Evolutionary conservation across 2,797 vertebrate genomes (phyloP).

Genomic region (Sebastiscus tertius): DNA sequence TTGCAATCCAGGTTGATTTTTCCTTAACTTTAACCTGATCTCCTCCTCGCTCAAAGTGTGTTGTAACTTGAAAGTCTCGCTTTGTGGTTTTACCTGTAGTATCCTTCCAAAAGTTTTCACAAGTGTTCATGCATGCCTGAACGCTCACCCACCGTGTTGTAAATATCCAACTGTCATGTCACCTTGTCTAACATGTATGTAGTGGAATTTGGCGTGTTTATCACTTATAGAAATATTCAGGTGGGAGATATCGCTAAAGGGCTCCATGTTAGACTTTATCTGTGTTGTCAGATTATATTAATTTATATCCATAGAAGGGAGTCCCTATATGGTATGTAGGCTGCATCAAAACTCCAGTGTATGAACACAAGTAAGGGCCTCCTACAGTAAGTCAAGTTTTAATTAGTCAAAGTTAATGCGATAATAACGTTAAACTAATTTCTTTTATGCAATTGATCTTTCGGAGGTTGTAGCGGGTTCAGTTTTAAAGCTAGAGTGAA

Average conservation of each 20-base stretch:
- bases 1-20: slow-evolving; percentile 17
- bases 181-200: slow-evolving; percentile 16
- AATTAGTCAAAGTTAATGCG: too few relatives aligned
- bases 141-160: slow-evolving; percentile 25
- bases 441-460: too few relatives aligned
- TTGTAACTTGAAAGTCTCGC: slow-evolving; percentile 36
- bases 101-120: slow-evolving; percentile 44
- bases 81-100: slow-evolving; percentile 28
- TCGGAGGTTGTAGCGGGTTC: too few relatives aligned
- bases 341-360: neutral
- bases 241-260: neutral
- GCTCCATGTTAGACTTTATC: neutral
- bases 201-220: neutral
- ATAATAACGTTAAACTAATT: too few relatives aligned
- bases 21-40: slow-evolving; percentile 15
- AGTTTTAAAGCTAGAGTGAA: too few relatives aligned
- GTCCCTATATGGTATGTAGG: too few relatives aligned
- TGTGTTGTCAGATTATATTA: neutral
- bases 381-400: neutral
- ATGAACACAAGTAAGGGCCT: neutral
- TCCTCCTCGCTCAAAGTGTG: slow-evolving; percentile 21
- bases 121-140: slow-evolving; percentile 53
- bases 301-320: neutral
- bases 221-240: slow-evolving; percentile 6
- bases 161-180: slow-evolving; percentile 41